Percentiles rank a stretch among this genome's conserved stretches.
Conservation (phyloP, 2,797 vertebrate species). For the Tamandua tetradactyla region DNA sequence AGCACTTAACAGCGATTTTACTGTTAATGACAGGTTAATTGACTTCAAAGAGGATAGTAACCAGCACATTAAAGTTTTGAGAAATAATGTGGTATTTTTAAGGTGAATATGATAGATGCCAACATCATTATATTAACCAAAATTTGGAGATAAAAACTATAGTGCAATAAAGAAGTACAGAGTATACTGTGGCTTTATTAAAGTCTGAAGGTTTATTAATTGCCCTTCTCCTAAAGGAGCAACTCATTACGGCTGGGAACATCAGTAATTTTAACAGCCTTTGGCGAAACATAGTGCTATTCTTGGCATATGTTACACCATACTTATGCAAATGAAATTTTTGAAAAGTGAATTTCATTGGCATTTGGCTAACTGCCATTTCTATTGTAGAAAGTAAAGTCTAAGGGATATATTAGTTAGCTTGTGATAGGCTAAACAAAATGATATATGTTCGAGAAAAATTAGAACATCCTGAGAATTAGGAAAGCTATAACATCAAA, state of each 20-base stretch:
- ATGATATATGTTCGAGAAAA: neutral
- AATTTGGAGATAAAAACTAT: slow-evolving; percentile 7
- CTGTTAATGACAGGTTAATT: neutral
- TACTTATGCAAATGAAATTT: neutral
- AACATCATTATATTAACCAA: neutral
- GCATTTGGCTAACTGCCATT: neutral
- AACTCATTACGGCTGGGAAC: neutral
- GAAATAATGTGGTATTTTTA: slow-evolving; percentile 37
- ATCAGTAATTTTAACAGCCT: neutral
- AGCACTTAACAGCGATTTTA: neutral
- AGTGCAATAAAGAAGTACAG: neutral
- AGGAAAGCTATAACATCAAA: neutral
- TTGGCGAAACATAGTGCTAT: neutral
- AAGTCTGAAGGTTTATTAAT: neutral
- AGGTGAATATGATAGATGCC: neutral
- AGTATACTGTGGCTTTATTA: neutral
- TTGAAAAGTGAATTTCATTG: neutral
- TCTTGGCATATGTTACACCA: neutral
- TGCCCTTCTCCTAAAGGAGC: neutral
- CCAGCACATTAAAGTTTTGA: neutral
- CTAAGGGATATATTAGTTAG: neutral
- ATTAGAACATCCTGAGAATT: neutral
- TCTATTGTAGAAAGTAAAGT: neutral
- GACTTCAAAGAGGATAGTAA: neutral
- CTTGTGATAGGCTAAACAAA: neutral